A percentile compares a stretch with the other conserved stretches of the same genome.
These are phyloP conservation scores for Urophycis tenuis DNA, from an alignment of 2,797 vertebrate genomes.

Conservation along the genomic window DNA sequence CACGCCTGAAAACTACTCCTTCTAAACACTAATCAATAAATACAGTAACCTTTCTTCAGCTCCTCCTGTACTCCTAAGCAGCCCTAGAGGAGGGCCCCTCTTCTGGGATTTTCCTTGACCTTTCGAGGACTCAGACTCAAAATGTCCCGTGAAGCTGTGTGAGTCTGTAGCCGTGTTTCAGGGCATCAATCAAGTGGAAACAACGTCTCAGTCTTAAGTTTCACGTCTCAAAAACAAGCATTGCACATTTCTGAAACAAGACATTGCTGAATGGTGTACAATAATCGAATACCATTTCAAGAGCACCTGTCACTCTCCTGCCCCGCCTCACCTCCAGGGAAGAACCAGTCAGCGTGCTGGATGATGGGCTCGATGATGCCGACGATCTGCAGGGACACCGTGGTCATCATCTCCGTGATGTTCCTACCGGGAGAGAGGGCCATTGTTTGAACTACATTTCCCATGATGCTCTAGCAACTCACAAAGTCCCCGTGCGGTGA, in stretches of 20 bases:
- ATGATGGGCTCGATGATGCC: slow-evolving; percentile 95
- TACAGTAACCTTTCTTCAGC: no score
- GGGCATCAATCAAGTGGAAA: neutral
- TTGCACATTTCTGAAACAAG: no score
- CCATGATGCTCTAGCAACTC: neutral
- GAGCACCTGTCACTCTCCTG: neutral
- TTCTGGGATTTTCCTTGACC: no score
- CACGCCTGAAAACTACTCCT: no score
- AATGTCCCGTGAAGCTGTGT: neutral
- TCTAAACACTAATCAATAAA: no score
- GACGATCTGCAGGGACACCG: slow-evolving; percentile 92
- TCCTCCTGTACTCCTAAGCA: no score
- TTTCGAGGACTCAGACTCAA: no score
- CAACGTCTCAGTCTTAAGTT: neutral
- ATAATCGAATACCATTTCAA: no score
- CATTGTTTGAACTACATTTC: neutral
- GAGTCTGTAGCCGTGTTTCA: neutral
- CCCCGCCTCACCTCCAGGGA: slow-evolving; percentile 83
- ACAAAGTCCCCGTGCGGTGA: no score
- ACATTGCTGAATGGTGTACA: no score
- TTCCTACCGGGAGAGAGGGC: slow-evolving; percentile 70
- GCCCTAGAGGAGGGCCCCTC: no score
- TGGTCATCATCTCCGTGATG: slow-evolving; percentile 99
- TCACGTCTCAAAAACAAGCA: neutral
- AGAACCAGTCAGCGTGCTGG: slow-evolving; percentile 97